Conservation (phyloP, 2,797 vertebrate genomes). For the Darevskia mixta region DNA sequence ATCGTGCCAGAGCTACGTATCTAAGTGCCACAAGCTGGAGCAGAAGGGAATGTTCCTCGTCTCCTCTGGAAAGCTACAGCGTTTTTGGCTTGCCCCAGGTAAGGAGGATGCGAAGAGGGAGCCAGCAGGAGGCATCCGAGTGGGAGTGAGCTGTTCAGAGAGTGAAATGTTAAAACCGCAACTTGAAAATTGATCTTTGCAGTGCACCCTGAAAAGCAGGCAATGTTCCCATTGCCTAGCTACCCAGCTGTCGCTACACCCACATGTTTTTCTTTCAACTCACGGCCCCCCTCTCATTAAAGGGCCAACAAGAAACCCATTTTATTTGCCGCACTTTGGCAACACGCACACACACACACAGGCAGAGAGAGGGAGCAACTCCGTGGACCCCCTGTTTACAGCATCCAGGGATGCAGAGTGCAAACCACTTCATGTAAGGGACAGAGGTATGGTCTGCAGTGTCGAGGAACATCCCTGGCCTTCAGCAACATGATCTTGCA, state of each 20-base stretch:
- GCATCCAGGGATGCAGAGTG: neutral
- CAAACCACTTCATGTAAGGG: neutral
- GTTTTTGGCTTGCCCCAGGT: constrained; percentile 4
- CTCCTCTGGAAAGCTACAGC: neutral
- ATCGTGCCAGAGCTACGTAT: neutral
- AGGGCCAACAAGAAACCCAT: constrained; percentile 18
- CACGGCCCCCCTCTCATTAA: constrained; percentile 18
- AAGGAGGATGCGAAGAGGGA: neutral
- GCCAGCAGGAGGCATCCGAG: constrained; percentile 22
- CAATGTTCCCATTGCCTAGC: constrained; percentile 49
- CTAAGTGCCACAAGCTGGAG: neutral
- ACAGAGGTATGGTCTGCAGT: neutral
- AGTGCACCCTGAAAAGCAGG: constrained; percentile 44
- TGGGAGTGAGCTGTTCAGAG: constrained; percentile 30
- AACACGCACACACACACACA: neutral
- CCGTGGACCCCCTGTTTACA: neutral
- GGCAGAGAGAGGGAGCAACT: neutral
- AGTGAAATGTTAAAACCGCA: constrained; percentile 38
- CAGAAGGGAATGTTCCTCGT: neutral
- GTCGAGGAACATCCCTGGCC: neutral
- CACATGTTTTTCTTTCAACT: constrained; percentile 42
- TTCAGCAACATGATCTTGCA: neutral
- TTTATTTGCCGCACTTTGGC: constrained; percentile 2
- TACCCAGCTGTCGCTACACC: constrained; percentile 51
- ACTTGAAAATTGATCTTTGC: constrained; percentile 44